These are phyloP conservation scores for Gibbula magus DNA, from an alignment of 2,888 invertebrate genomes.

Conservation along the genomic window DNA sequence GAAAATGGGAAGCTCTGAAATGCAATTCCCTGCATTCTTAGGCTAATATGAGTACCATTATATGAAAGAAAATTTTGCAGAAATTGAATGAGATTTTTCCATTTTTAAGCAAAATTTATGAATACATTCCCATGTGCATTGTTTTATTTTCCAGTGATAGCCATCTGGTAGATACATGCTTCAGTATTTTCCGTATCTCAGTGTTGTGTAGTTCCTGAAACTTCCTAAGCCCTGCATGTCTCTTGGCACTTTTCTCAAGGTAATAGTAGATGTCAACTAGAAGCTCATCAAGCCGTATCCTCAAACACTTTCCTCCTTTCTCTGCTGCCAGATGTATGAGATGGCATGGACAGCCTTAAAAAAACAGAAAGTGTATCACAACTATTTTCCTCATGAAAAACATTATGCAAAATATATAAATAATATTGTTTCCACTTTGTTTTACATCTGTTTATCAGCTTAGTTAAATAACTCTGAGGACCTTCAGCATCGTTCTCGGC, in stretches of 20 bases:
- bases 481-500: not conserved
- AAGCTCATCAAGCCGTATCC: constrained; percentile 20
- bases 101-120: too few species aligned
- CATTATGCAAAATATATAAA: too few species aligned
- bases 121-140: too few species aligned
- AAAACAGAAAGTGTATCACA: not conserved
- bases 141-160: constrained; percentile 16
- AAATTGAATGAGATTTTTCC: too few species aligned
- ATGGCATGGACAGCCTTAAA: constrained; percentile 35
- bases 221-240: not conserved
- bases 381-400: not conserved
- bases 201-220: not conserved
- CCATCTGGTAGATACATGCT: constrained; percentile 25
- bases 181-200: constrained; percentile 1
- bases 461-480: not conserved
- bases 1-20: too few species aligned
- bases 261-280: constrained; percentile 29
- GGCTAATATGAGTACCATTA: too few species aligned
- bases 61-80: too few species aligned
- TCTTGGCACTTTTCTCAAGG: constrained; percentile 16
- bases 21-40: too few species aligned
- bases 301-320: constrained; percentile 25
- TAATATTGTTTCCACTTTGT: not conserved
- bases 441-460: not conserved
- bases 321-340: constrained; percentile 35